A percentile compares a stretch with the other conserved stretches of the same genome.
Evolutionary conservation across 2,113 vertebrate genomes (phyloP).

Genomic region (Paedocypris sp.): DNA sequence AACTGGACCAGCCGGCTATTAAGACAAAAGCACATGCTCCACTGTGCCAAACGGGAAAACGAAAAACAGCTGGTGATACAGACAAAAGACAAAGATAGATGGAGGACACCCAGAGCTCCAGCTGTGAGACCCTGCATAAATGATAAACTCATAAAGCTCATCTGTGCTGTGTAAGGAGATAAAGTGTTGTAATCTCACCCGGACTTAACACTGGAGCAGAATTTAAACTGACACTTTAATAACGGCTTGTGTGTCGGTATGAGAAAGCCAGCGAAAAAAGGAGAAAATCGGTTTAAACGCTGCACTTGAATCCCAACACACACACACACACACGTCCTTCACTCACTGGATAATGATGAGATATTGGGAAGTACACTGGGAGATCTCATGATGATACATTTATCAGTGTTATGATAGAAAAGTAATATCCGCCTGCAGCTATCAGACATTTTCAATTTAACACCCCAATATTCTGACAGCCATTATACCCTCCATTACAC

Average conservation of each 20-base stretch:
- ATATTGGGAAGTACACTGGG: slow-evolving; percentile 30
- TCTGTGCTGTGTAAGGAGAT: slow-evolving; percentile 15
- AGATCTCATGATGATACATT: slow-evolving; percentile 29
- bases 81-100: slow-evolving; percentile 2
- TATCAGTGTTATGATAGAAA: slow-evolving; percentile 34
- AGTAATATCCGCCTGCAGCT: slow-evolving; percentile 45
- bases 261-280: neutral
- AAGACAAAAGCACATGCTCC: neutral
- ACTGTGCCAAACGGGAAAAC: too few relatives aligned
- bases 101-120: neutral
- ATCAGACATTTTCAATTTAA: slow-evolving; percentile 45
- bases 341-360: slow-evolving; percentile 42
- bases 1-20: too few relatives aligned
- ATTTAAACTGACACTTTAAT: slow-evolving; percentile 21
- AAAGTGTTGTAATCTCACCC: slow-evolving; percentile 20
- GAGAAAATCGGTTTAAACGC: neutral
- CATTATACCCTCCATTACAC: slow-evolving; percentile 46
- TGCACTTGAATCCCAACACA: neutral
- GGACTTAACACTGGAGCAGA: neutral
- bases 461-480: slow-evolving; percentile 37
- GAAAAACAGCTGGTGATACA: slow-evolving; percentile 18
- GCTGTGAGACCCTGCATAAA: slow-evolving; percentile 15
- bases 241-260: slow-evolving; percentile 1
- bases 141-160: slow-evolving; percentile 23
- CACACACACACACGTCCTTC: slow-evolving; percentile 18